A percentile compares a stretch with the other conserved stretches of the same genome.
Conservation (phyloP, 2,888 invertebrate species). For the Dyspetes luteomarginatus region DNA sequence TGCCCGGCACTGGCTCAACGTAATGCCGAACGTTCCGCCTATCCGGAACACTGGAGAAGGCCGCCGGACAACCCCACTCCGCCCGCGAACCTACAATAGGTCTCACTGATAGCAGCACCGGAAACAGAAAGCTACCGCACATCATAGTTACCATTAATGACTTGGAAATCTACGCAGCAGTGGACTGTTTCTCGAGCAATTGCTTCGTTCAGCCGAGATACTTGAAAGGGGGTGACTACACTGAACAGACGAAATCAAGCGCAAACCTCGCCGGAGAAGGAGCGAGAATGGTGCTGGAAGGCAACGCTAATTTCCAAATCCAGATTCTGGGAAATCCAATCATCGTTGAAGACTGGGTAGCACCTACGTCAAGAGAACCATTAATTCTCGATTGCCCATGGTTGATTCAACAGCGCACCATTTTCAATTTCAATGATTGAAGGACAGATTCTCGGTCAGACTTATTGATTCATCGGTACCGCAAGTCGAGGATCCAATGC, state of each 20-base stretch:
- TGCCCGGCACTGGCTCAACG: neutral
- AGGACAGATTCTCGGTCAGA: neutral
- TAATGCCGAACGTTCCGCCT: neutral
- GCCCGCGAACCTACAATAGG: conserved; percentile 4
- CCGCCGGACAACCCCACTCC: neutral
- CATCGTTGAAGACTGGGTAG: neutral
- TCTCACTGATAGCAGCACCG: neutral
- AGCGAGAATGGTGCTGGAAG: neutral
- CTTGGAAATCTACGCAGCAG: conserved; percentile 17
- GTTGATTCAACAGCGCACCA: neutral
- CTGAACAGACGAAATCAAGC: neutral
- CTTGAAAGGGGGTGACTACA: neutral
- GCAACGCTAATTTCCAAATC: neutral
- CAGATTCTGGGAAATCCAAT: neutral
- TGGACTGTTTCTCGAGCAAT: neutral
- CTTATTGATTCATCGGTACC: neutral
- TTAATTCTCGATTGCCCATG: neutral
- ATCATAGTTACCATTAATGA: too few relatives aligned
- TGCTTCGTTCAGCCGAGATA: neutral
- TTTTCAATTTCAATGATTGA: neutral
- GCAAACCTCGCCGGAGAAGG: neutral
- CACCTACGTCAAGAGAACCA: neutral
- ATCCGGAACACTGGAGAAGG: conserved; percentile 30
- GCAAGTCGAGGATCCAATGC: too few relatives aligned
- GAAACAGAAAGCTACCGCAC: neutral